phyloP scores from a whole-genome alignment of 2,888 invertebrate genomes.

The Octodonta nipae region DNA sequence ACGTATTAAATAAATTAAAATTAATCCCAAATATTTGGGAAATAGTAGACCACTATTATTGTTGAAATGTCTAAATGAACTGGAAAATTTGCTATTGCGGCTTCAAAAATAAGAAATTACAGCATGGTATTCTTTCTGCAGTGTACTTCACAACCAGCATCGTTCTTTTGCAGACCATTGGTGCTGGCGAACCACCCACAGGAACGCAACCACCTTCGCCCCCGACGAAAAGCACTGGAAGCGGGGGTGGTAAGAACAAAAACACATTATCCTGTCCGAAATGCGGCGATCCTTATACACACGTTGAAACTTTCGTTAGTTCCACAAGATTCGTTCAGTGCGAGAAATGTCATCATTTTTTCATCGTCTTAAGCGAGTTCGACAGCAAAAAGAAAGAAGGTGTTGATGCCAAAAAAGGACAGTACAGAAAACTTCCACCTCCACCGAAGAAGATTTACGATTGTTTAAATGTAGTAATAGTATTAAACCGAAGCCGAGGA shows the following conservation, averaged over 20 bases:
- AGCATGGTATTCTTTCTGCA: too few species aligned
- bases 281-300: conserved; percentile 72
- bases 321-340: conserved; percentile 95
- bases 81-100: too few species aligned
- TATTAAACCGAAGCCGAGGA: too few species aligned
- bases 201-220: conserved; percentile 15
- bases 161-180: conserved; percentile 24
- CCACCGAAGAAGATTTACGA: conserved; percentile 94
- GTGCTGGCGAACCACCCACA: conserved; percentile 26
- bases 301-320: conserved; percentile 93
- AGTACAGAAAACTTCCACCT: conserved; percentile 77
- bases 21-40: too few species aligned
- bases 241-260: conserved; percentile 53
- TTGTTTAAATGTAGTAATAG: conserved; percentile 91
- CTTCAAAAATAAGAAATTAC: too few species aligned
- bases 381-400: conserved; percentile 85
- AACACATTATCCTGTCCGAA: conserved; percentile 83
- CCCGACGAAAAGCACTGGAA: conserved; percentile 20
- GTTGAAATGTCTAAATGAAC: too few species aligned
- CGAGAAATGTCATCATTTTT: conserved; percentile 96
- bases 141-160: conserved; percentile 26
- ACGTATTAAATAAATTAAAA: too few species aligned
- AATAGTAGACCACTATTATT: too few species aligned
- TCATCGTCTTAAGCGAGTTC: conserved; percentile 85
- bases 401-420: conserved; percentile 54